phyloP scores from a whole-genome alignment of 2,797 vertebrate species.

The Girardinus metallicus region DNA sequence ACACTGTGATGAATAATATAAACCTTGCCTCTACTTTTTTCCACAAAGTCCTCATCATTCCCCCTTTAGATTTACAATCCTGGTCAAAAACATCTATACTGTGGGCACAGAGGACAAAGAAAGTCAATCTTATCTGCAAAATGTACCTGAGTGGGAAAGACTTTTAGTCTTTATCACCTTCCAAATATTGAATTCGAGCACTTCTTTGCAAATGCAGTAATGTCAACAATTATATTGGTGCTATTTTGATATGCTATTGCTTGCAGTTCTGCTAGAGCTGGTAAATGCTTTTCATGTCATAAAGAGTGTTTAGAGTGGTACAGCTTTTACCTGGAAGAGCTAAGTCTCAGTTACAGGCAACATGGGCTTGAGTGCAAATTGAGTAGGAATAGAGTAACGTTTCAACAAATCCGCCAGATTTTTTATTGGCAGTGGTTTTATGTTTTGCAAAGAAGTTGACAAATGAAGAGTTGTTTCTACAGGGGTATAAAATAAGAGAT shows the following conservation, averaged over 20 bases:
- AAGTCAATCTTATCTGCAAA: neutral
- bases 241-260: neutral
- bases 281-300: neutral
- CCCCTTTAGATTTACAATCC: neutral
- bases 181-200: neutral
- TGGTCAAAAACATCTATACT: neutral
- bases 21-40: neutral
- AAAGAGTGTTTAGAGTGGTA: neutral
- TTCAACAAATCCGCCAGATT: constrained; percentile 32
- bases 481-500: constrained; percentile 2
- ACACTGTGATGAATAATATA: neutral
- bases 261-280: neutral
- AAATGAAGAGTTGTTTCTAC: neutral
- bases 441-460: constrained; percentile 5
- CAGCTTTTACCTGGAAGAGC: constrained; percentile 19
- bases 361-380: constrained; percentile 38
- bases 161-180: neutral
- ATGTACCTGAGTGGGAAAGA: neutral
- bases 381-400: constrained; percentile 51
- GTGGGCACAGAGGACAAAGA: neutral
- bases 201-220: neutral
- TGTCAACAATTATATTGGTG: neutral
- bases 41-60: neutral
- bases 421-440: constrained; percentile 31
- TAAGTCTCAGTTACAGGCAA: constrained; percentile 7